Evolutionary conservation across 2,797 vertebrate genomes (phyloP).

Genomic region (Protosalanx chinensis): DNA sequence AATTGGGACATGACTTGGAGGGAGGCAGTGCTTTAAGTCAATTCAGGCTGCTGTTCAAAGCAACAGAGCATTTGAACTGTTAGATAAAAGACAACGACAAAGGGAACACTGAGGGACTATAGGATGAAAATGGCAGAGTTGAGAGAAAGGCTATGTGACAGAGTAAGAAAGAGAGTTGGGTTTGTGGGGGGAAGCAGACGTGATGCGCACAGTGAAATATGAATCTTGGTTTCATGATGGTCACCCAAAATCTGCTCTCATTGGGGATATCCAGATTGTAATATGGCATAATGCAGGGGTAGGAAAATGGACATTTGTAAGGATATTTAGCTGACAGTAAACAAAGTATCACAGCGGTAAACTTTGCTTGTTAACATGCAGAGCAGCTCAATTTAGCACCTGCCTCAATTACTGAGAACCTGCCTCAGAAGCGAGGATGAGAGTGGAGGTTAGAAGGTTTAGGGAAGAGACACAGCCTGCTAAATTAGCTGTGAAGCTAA

Average conservation of each 20-base stretch:
- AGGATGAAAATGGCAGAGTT: not conserved
- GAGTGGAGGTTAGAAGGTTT: slow-evolving; percentile 45
- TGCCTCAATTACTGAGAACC: slow-evolving; percentile 65
- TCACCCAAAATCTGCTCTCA: not conserved
- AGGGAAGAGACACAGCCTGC: slow-evolving; percentile 55
- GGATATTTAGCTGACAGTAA: slow-evolving; percentile 50
- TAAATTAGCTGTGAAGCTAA: slow-evolving; percentile 74
- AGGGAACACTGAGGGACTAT: not conserved
- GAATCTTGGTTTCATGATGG: not conserved
- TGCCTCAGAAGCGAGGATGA: slow-evolving; percentile 39
- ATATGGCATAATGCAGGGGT: no score
- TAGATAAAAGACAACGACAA: no score
- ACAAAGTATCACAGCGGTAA: slow-evolving; percentile 42
- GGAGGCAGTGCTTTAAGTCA: no score
- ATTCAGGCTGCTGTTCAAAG: no score
- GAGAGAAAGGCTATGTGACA: slow-evolving; percentile 22
- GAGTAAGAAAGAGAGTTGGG: not conserved
- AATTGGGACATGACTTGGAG: no score
- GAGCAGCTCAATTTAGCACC: slow-evolving; percentile 64
- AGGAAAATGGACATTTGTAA: slow-evolving; percentile 46
- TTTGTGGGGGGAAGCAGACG: slow-evolving; percentile 20
- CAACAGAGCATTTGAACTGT: no score
- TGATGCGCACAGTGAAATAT: not conserved
- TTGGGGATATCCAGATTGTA: not conserved
- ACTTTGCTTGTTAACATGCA: slow-evolving; percentile 53